Evolutionary conservation across 2,888 invertebrate genomes (phyloP).

Genomic region (Hyppa rectilinea): DNA sequence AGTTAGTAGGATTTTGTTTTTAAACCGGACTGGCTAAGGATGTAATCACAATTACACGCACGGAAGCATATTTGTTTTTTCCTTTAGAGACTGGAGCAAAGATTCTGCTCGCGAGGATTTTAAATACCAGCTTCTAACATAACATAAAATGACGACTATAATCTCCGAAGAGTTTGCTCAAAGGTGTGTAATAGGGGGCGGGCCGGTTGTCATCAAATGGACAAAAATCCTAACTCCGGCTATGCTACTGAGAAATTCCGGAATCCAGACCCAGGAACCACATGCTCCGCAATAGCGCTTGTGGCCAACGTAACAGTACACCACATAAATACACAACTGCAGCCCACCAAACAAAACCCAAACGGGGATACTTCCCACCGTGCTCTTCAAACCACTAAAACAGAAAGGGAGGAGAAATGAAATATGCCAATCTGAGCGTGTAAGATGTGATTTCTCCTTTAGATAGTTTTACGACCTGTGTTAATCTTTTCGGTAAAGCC

Average conservation of each 20-base stretch:
- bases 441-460: neutral
- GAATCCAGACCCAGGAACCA: neutral
- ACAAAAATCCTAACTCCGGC: neutral
- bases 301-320: too few species aligned
- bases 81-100: neutral
- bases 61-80: neutral
- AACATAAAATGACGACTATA: neutral
- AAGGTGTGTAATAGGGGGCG: neutral
- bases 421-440: neutral
- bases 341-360: neutral
- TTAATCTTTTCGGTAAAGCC: neutral
- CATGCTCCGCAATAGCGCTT: too few species aligned
- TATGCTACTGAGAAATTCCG: neutral
- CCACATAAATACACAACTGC: neutral
- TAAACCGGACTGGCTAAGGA: neutral
- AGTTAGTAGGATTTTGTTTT: conserved; percentile 19
- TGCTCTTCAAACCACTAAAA: neutral
- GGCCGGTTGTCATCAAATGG: neutral
- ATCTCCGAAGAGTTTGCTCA: neutral
- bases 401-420: neutral
- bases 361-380: neutral
- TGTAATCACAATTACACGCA: neutral
- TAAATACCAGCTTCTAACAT: neutral
- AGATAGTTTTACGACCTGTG: neutral
- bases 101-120: neutral